Percentiles rank a stretch among this genome's conserved stretches.
phyloP scores from a whole-genome alignment of 2,888 invertebrate species.

The Lumbricus terrestris region DNA sequence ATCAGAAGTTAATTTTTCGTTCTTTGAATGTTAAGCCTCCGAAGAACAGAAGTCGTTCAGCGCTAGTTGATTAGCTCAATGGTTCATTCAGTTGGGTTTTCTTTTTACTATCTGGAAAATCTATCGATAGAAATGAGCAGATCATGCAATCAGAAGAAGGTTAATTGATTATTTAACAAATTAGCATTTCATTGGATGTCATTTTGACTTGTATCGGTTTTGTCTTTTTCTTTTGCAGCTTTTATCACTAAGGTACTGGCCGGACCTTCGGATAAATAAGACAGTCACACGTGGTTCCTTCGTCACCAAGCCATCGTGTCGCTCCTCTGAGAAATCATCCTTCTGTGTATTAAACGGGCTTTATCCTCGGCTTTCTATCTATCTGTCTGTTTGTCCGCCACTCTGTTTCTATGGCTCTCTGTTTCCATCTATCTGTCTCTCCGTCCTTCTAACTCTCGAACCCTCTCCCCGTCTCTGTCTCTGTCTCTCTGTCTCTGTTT shows the following conservation, averaged over 20 bases:
- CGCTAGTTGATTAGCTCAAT: neutral
- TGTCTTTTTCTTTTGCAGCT: neutral
- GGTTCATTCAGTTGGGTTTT: no score
- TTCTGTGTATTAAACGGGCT: neutral
- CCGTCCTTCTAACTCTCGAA: neutral
- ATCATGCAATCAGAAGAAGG: neutral
- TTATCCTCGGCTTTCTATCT: neutral
- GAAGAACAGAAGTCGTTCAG: neutral
- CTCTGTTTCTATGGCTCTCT: neutral
- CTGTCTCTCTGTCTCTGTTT: no score
- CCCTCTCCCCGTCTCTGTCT: neutral
- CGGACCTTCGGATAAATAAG: neutral
- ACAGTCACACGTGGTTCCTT: conserved; percentile 3
- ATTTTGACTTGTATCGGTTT: neutral
- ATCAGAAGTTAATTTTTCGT: no score
- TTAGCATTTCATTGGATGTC: neutral
- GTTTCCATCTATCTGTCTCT: neutral
- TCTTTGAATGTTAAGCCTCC: no score
- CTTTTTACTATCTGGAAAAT: neutral
- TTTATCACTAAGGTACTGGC: neutral
- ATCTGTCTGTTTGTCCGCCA: neutral
- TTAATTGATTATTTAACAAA: neutral
- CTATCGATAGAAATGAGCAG: neutral
- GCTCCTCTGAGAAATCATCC: neutral
- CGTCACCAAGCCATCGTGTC: neutral